phyloP scores from a whole-genome alignment of 1,140 invertebrate species.

The Zaprionus taronus region DNA sequence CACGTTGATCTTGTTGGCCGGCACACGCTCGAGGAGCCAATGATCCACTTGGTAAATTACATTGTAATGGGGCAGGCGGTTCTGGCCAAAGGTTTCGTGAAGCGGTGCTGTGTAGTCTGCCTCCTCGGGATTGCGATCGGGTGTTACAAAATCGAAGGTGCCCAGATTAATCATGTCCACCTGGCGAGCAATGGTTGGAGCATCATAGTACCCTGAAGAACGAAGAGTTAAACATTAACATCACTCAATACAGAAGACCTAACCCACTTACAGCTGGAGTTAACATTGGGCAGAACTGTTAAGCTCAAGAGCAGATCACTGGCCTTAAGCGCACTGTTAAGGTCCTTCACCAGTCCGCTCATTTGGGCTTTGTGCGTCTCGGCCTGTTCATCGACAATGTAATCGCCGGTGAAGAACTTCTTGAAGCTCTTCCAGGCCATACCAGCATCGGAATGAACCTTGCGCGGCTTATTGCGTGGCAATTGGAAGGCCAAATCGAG shows the following conservation, averaged over 20 bases:
- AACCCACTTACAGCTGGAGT: constrained; percentile 87
- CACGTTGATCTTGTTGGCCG: constrained; percentile 91
- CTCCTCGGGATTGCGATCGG: constrained; percentile 89
- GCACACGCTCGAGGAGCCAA: constrained; percentile 88
- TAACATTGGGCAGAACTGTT: constrained; percentile 91
- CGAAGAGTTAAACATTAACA: background rate
- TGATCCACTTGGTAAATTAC: constrained; percentile 87
- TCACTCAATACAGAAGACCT: background rate
- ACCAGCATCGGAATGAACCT: constrained; percentile 88
- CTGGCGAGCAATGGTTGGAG: constrained; percentile 88
- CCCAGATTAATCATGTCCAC: constrained; percentile 92
- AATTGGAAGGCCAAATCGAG: constrained; percentile 94
- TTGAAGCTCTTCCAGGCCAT: constrained; percentile 90
- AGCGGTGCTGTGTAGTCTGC: constrained; percentile 90
- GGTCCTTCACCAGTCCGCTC: constrained; percentile 88
- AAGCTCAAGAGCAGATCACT: constrained; percentile 88
- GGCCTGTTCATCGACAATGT: constrained; percentile 90
- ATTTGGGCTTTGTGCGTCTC: constrained; percentile 91
- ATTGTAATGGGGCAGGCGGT: constrained; percentile 88
- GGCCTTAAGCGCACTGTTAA: constrained; percentile 87
- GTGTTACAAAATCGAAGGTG: constrained; percentile 92
- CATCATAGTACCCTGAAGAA: constrained; percentile 92
- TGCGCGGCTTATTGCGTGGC: constrained; percentile 90
- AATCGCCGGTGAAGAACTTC: constrained; percentile 89
- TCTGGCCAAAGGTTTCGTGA: constrained; percentile 87